Conservation (phyloP, 1,140 invertebrate species). For the Drosophila punjabiensis region DNA sequence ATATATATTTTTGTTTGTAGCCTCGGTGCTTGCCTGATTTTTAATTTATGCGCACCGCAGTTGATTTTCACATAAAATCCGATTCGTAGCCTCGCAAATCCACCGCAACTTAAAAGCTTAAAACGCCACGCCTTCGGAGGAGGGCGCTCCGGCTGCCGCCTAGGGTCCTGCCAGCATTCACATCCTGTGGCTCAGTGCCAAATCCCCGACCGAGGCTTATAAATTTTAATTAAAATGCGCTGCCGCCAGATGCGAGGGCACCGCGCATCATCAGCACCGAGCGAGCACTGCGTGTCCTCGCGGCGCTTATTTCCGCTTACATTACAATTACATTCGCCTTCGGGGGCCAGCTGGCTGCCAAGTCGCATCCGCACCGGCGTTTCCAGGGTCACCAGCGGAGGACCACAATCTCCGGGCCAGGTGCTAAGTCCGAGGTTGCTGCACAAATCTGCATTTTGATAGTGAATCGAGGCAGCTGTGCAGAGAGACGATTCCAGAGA, state of each 20-base stretch:
- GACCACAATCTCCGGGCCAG: slow-evolving; percentile 28
- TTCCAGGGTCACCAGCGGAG: slow-evolving; percentile 19
- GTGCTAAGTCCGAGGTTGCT: slow-evolving; percentile 22
- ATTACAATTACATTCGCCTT: slow-evolving; percentile 79
- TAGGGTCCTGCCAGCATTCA: slow-evolving; percentile 19
- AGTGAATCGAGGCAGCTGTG: background rate
- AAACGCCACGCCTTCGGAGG: slow-evolving; percentile 60
- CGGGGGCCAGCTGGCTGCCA: slow-evolving; percentile 17
- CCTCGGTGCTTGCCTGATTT: slow-evolving; percentile 57
- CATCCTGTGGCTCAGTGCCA: slow-evolving; percentile 50
- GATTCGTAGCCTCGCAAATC: slow-evolving; percentile 72
- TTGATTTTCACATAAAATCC: slow-evolving; percentile 81
- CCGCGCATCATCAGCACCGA: slow-evolving; percentile 54
- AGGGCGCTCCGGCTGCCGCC: slow-evolving; percentile 7
- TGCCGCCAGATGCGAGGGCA: slow-evolving; percentile 38
- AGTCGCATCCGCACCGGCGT: slow-evolving; percentile 20
- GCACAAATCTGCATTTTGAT: slow-evolving; percentile 32
- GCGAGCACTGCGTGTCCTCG: slow-evolving; percentile 46
- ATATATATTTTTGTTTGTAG: slow-evolving; percentile 17
- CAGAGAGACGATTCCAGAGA: background rate
- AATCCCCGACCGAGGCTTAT: slow-evolving; percentile 79
- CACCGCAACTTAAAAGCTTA: slow-evolving; percentile 80
- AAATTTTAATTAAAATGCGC: slow-evolving; percentile 82
- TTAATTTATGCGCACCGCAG: slow-evolving; percentile 81
- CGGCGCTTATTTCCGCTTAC: slow-evolving; percentile 80